Conservation (phyloP, 1,140 invertebrate genomes). For the Hestina assimilis region DNA sequence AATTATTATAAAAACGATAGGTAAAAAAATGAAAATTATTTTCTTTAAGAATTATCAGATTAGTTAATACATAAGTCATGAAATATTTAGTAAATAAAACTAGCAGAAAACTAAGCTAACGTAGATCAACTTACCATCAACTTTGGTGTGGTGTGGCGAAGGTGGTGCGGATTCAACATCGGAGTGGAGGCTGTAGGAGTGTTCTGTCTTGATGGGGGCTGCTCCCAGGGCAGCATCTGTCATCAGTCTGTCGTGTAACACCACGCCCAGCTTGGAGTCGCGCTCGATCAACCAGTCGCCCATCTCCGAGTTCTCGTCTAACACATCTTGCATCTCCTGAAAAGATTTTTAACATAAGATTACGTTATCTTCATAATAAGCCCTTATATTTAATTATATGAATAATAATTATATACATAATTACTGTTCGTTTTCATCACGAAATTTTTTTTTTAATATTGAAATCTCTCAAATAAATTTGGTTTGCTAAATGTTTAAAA, state of each 20-base stretch:
- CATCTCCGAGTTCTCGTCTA: constrained; percentile 80
- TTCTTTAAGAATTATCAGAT: too few species aligned
- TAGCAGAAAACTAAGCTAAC: neutral
- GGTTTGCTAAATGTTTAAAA: too few species aligned
- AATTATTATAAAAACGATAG: too few species aligned
- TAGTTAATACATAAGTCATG: too few species aligned
- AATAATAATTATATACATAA: neutral
- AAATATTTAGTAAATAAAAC: too few species aligned
- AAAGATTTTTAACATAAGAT: constrained; percentile 34
- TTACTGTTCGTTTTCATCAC: too few species aligned
- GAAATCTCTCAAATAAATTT: too few species aligned
- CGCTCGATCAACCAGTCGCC: constrained; percentile 80
- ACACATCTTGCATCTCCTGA: constrained; percentile 82
- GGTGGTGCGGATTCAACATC: constrained; percentile 83
- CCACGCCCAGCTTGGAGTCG: constrained; percentile 80
- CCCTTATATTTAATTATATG: neutral
- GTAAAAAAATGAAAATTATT: too few species aligned
- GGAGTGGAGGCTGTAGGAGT: constrained; percentile 88
- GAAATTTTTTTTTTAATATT: too few species aligned
- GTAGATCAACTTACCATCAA: constrained; percentile 79
- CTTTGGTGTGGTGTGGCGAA: constrained; percentile 82
- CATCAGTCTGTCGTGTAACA: constrained; percentile 92
- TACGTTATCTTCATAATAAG: neutral
- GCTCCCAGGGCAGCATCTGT: constrained; percentile 91
- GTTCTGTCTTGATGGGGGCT: constrained; percentile 90